Evolutionary conservation across 2,797 vertebrate species (phyloP), one percentile per base, ranked within the genome.

Genomic region (Falco columbarius): DNA sequence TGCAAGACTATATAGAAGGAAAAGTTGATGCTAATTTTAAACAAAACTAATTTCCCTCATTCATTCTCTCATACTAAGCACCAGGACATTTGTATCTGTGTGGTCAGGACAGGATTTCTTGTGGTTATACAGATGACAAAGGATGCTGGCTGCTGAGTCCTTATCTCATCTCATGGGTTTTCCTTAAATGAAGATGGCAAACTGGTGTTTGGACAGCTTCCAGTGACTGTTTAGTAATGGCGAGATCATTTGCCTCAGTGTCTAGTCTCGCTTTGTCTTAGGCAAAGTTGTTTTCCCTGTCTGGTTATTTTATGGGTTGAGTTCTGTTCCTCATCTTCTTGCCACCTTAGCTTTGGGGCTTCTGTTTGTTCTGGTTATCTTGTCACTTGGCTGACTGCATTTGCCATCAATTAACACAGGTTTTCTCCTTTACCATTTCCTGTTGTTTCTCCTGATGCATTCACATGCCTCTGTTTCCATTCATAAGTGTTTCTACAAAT

Each of bases 11-110:
- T 79, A 12, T 66, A 40, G 38, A 81, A 80, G 38, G 38, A 75
- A 81, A 86, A 89, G 32, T 30, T 81, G 73, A 65, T 70, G 86
- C 71, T 87, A 51, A 70, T 91, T 91, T 85, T 73, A 82, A 90
- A 76, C 24, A 73, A 73, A 93, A 55, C 18, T 58, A 19, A 54
- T 81, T 88, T 90, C 34, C 19, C 10, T 56, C 36, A 12, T 44
- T 36, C 13, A 24, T 86, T 91, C 32, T 82, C 14, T 91, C 30
- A 14, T 27, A 54, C 32, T 44, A 56, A 6, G 0, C 51, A 62
- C 34, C 3, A 26, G 26, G 70, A 56, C 27, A 65, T 71, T 70
- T 71, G 9, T 92, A 24, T 81, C 29, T 68, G 10, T 84, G 38
- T 65, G n/a, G 27, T 79, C 4, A 3, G 27, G 23, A 62, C 14